Percentiles rank a stretch among this genome's conserved stretches.
Conservation (phyloP, 2,797 vertebrate genomes). For the Meriones psammophilus region DNA sequence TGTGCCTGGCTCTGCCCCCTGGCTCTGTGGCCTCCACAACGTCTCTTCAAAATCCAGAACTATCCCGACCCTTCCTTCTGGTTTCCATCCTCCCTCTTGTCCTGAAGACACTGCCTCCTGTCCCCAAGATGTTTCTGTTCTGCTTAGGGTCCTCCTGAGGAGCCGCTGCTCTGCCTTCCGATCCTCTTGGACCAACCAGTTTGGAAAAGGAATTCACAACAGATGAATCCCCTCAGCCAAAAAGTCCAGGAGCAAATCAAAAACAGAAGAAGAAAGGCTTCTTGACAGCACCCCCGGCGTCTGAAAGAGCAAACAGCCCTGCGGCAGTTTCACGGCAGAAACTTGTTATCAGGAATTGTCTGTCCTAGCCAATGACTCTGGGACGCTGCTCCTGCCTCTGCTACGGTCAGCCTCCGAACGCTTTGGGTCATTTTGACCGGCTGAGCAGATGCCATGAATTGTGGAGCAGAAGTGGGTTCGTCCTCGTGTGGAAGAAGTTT, state of each 20-base stretch:
- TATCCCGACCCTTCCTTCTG: neutral
- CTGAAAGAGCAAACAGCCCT: neutral
- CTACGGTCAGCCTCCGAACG: neutral
- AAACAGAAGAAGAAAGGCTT: neutral
- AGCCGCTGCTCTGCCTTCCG: conserved; percentile 9
- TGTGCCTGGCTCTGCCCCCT: neutral
- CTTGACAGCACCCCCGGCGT: neutral
- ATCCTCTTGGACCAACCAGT: neutral
- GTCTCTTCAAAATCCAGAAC: neutral
- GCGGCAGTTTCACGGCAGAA: neutral
- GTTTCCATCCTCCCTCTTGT: neutral
- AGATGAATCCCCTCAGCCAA: neutral
- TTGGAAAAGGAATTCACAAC: neutral
- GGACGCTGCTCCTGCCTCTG: neutral
- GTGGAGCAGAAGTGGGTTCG: neutral
- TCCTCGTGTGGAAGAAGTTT: neutral
- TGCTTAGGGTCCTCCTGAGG: neutral
- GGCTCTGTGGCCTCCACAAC: neutral
- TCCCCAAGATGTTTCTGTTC: neutral
- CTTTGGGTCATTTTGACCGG: neutral
- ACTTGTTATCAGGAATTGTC: neutral
- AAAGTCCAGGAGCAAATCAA: neutral
- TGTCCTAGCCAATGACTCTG: neutral
- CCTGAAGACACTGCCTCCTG: neutral
- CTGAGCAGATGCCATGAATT: neutral